Evolutionary conservation across 2,888 invertebrate species (phyloP), one percentile per base, ranked within the genome.

Genomic region (Tipula lateralis): DNA sequence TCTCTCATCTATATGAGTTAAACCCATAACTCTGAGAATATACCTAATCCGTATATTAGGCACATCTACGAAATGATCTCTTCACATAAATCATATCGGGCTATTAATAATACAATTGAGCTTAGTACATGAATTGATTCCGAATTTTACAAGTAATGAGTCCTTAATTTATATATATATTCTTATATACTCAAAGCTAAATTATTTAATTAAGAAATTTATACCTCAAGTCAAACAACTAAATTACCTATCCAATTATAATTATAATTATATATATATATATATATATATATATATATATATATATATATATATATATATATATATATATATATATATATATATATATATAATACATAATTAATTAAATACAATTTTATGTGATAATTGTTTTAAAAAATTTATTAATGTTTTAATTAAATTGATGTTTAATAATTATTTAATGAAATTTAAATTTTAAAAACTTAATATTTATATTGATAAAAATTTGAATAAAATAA

Each of bases 341-440:
- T n/a, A n/a, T n/a, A 39, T n/a, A 44, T n/a, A 44, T 24, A 44
- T 44, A 44, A 16, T 16, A 44, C 9, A 16, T n/a, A n/a, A n/a
- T n/a, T n/a, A 44, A 44, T 44, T 44, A 44, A 44, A 44, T 44
- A 5, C 4, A 44, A 66, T 66, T 66, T 66, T 66, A 66, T 66
- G 66, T 66, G 66, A 66, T 66, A 66, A 66, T 66, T 66, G 66
- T 66, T 66, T 66, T 66, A 9, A 2, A 66, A 39, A 50, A 66
- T 24, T 66, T 66, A 66, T 66, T 66, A 66, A 66, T 66, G 66
- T 66, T 66, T 66, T 66, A 66, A 19, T 66, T 66, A 66, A 66
- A 66, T 66, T 66, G 66, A 66, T 66, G 66, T 66, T 66, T 66
- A 24, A 66, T 66, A 66, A 24, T 66, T 66, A 66, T 66, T 66